Evolutionary conservation across 53 echinoderm and acorn worm species (phyloP).

Genomic region (Patiria pectinifera): DNA sequence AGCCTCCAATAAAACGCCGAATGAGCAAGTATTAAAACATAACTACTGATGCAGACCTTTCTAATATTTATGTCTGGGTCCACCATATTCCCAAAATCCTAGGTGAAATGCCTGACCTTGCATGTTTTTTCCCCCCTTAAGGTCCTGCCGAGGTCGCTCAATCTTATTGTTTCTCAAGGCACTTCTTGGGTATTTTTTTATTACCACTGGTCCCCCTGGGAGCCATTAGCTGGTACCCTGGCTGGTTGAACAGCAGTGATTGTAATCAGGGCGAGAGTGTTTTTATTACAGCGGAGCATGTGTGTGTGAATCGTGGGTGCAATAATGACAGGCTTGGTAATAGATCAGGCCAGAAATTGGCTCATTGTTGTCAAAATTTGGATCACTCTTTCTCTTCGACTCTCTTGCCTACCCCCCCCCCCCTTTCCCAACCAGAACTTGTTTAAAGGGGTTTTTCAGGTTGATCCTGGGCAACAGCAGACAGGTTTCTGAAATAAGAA

Average conservation of each 20-base stretch:
- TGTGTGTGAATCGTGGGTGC: background rate
- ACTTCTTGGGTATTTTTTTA: background rate
- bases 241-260: conserved; percentile 53
- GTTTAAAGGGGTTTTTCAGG: no score
- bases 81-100: background rate
- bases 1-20: background rate
- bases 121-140: background rate
- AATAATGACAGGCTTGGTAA: background rate
- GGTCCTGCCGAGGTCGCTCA: conserved; percentile 37
- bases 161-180: conserved; percentile 4
- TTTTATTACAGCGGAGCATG: background rate
- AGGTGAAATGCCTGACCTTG: conserved; percentile 41
- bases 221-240: conserved; percentile 33
- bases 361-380: conserved; percentile 27
- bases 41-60: background rate
- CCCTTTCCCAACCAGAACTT: no score
- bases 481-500: no score
- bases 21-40: background rate
- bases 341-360: conserved; percentile 37
- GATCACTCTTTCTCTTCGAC: background rate
- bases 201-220: conserved; percentile 9
- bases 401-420: background rate
- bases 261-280: conserved; percentile 17
- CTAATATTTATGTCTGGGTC: background rate
- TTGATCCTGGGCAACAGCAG: no score